These are phyloP conservation scores for Peromyscus attwateri DNA, from an alignment of 2,797 vertebrate genomes.

Conservation along the genomic window DNA sequence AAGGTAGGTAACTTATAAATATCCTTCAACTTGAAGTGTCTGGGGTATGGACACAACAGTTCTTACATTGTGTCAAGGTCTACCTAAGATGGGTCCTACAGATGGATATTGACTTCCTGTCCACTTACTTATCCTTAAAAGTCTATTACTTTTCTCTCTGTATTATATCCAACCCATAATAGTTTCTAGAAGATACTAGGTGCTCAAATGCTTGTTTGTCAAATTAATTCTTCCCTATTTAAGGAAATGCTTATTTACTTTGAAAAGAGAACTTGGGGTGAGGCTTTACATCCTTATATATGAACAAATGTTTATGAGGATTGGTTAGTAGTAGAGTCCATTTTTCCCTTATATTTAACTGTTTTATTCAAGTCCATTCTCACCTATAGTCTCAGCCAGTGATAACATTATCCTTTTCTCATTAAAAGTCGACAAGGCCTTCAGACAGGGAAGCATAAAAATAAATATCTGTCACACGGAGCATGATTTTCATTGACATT, in stretches of 20 bases:
- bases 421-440: slow-evolving; percentile 79
- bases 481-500: slow-evolving; percentile 77
- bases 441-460: slow-evolving; percentile 75
- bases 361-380: slow-evolving; percentile 52
- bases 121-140: neutral
- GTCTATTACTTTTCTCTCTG: neutral
- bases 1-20: neutral
- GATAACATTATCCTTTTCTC: slow-evolving; percentile 72
- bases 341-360: slow-evolving; percentile 72
- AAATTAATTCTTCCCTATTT: slow-evolving; percentile 12
- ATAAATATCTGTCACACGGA: slow-evolving; percentile 69
- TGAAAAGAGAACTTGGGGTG: slow-evolving; percentile 20
- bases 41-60: neutral
- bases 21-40: neutral
- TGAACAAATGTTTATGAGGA: slow-evolving; percentile 60
- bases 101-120: neutral
- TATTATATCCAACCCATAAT: neutral
- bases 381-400: slow-evolving; percentile 26
- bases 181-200: neutral
- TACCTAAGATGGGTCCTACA: neutral
- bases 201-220: neutral
- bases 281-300: slow-evolving; percentile 19
- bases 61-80: neutral
- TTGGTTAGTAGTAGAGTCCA: slow-evolving; percentile 47
- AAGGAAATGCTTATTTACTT: slow-evolving; percentile 50